These are phyloP conservation scores for Trachurus trachurus DNA, from an alignment of 2,797 vertebrate species.

Conservation along the genomic window DNA sequence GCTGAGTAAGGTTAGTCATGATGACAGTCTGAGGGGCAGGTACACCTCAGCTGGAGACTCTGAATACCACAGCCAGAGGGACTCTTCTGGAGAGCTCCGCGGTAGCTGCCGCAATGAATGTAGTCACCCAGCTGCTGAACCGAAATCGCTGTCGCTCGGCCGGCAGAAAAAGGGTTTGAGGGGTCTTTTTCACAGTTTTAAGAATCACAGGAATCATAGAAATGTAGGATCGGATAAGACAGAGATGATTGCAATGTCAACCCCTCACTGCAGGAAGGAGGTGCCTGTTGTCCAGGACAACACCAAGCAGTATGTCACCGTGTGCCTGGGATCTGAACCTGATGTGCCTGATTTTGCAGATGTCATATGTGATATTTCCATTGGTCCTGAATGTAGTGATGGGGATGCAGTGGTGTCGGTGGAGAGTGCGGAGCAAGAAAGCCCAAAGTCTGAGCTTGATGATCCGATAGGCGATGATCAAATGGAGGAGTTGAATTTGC, in stretches of 20 bases:
- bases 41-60: conserved; percentile 76
- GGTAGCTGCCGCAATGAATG: conserved; percentile 78
- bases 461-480: conserved; percentile 55
- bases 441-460: conserved; percentile 53
- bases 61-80: conserved; percentile 77
- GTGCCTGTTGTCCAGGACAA: conserved; percentile 76
- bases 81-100: conserved; percentile 68
- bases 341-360: conserved; percentile 82
- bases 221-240: conserved; percentile 84
- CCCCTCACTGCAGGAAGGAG: conserved; percentile 66
- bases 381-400: conserved; percentile 74
- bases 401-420: conserved; percentile 57
- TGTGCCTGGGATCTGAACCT: conserved; percentile 80
- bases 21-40: conserved; percentile 73
- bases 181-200: conserved; percentile 94
- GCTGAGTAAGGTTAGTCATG: conserved; percentile 84
- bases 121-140: conserved; percentile 71
- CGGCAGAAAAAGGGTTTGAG: conserved; percentile 92
- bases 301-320: conserved; percentile 57
- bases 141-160: conserved; percentile 87
- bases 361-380: conserved; percentile 56
- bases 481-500: conserved; percentile 46
- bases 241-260: conserved; percentile 81
- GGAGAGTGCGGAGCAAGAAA: conserved; percentile 52
- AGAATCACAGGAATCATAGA: conserved; percentile 91